Base-by-base conservation (phyloP, 2,113 vertebrate genomes). In the Cyprinodon tularosa region DNA sequence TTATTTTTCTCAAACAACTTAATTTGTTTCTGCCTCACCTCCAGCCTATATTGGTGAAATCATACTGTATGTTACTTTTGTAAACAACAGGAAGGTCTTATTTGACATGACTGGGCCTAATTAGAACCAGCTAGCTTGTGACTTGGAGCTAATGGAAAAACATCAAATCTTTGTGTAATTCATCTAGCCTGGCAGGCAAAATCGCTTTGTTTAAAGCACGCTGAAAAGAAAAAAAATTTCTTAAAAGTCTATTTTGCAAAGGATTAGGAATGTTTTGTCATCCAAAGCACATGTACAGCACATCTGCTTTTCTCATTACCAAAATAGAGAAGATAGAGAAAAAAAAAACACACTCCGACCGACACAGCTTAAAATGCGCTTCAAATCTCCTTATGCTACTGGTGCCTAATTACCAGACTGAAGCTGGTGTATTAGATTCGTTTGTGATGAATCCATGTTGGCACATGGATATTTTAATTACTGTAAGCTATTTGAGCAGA, bases 401-500 rank as follows among this genome's bases (percentile, higher is more conserved):
- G n/a, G 20, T 68, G 62, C 66, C 7, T 64, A 72, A 75, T 37
- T 67, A 71, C n/a, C 48, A 74, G 50, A 20, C 17, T 29, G 12
- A 8, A 66, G 36, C n/a, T 3, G 11, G 71, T 15, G 1, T 71
- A 63, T 12, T 12, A 42, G 71, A 42, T 65, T 44, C 0, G 62
- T 59, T 39, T 6, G 38, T 9, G 38, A 36, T 50, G 20, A 12
- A 36, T 72, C 50, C 42, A 47, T 71, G 71, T 61, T 65, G 78
- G 60, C 76, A 62, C 71, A 77, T 72, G 73, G 75, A 71, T 76
- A 73, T 68, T 85, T 87, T 86, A 89, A 89, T 90, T 84, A 89
- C 65, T 73, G 81, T 12, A 67, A 83, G 82, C 78, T 83, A 68
- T 88, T 77, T 75, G 67, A 86, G 68, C 68, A 88, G 80, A 92